Conservation (phyloP, 2,113 vertebrate species). For the Chloropsis hardwickii region DNA sequence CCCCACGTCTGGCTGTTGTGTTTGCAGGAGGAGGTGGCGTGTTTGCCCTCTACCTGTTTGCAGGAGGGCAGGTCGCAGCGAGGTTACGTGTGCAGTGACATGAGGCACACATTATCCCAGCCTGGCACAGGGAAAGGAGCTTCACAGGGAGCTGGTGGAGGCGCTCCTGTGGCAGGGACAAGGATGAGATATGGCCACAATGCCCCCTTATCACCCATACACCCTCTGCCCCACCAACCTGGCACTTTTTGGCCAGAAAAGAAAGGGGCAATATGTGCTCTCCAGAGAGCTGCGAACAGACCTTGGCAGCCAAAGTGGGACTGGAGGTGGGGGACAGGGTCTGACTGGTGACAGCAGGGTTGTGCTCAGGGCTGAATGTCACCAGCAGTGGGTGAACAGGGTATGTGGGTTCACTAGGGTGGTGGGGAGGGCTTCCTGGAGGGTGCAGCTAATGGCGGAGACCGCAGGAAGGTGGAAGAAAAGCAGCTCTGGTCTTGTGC, state of each 20-base stretch:
- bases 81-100: neutral
- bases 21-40: neutral
- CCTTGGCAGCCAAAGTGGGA: neutral
- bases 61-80: neutral
- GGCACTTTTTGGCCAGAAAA: neutral
- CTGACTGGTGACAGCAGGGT: neutral
- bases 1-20: neutral
- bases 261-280: neutral
- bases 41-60: neutral
- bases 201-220: accelerated
- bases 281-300: neutral
- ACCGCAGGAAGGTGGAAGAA: neutral
- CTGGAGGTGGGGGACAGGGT: no score
- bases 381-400: accelerated
- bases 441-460: neutral
- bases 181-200: neutral
- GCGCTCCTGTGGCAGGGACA: neutral
- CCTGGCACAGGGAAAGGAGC: neutral
- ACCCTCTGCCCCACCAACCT: neutral
- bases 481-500: neutral
- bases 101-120: neutral
- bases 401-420: neutral
- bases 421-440: neutral
- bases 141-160: neutral
- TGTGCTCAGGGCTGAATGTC: neutral